Evolutionary conservation across 2,888 invertebrate genomes (phyloP).

Genomic region (Eubasilissa splendida): DNA sequence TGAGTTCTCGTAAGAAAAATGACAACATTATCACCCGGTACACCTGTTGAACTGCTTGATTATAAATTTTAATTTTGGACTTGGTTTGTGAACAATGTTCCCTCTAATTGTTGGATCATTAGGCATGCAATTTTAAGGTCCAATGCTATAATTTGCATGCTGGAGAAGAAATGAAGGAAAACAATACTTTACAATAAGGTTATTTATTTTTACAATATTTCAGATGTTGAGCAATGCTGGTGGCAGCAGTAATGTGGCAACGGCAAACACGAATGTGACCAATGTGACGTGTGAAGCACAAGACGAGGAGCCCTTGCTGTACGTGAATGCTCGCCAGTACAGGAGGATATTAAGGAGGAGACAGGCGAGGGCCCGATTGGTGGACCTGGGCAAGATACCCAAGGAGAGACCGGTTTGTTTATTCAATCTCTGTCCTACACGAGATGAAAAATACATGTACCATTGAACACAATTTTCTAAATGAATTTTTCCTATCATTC

Average conservation of each 20-base stretch:
- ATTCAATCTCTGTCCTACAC: background rate
- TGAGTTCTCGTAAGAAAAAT: no score
- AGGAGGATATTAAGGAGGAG: constrained; percentile 94
- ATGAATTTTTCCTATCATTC: no score
- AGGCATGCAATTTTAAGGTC: no score
- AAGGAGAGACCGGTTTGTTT: constrained; percentile 89
- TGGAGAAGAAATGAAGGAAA: no score
- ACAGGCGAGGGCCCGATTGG: constrained; percentile 94
- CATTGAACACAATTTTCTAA: background rate
- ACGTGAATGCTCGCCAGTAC: constrained; percentile 99
- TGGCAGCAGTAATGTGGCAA: constrained; percentile 62
- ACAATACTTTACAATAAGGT: no score
- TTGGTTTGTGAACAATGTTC: no score
- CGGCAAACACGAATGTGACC: constrained; percentile 63
- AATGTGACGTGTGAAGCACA: constrained; percentile 69
- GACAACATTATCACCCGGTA: no score
- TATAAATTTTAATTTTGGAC: no score
- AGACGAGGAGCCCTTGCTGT: constrained; percentile 97
- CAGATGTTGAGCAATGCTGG: constrained; percentile 66
- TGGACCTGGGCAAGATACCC: constrained; percentile 95
- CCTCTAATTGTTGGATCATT: no score
- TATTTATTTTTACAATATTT: background rate
- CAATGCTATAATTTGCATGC: no score
- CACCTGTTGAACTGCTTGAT: no score
- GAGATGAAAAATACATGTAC: background rate